Evolutionary conservation across 2,888 invertebrate species (phyloP).

Genomic region (Andricus quercusramuli): DNA sequence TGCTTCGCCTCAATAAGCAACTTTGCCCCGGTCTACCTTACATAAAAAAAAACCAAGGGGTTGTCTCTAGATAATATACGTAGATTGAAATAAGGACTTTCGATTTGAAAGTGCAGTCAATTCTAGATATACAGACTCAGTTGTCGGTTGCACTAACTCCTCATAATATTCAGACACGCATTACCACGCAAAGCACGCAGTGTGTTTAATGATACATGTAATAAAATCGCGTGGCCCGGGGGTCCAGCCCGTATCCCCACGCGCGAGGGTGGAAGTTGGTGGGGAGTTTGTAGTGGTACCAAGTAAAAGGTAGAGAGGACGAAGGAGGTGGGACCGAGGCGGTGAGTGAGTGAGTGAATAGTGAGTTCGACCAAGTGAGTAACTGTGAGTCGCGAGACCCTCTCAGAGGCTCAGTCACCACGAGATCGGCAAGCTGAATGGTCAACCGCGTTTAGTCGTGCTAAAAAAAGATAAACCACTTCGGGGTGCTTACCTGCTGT

Average conservation of each 20-base stretch:
- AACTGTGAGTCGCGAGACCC: conserved; percentile 72
- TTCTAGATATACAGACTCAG: conserved; percentile 1
- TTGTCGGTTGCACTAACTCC: conserved; percentile 35
- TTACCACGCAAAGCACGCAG: conserved; percentile 58
- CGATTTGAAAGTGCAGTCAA: background rate
- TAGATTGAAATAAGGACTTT: background rate
- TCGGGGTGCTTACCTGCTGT: conserved; percentile 1
- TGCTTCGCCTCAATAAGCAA: no score
- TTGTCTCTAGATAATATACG: background rate
- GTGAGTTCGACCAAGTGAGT: conserved; percentile 62
- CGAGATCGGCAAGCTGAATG: conserved; percentile 78
- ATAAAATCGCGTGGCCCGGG: conserved; percentile 71
- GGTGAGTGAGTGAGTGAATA: conserved; percentile 56
- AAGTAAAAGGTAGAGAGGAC: conserved; percentile 67
- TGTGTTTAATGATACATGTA: conserved; percentile 69
- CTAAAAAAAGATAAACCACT: conserved; percentile 45
- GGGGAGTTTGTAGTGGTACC: conserved; percentile 56
- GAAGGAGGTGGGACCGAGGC: conserved; percentile 61
- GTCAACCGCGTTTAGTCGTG: conserved; percentile 69
- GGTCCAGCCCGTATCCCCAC: conserved; percentile 61
- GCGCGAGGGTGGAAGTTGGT: conserved; percentile 63
- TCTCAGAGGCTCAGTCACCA: conserved; percentile 73
- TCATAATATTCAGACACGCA: conserved; percentile 20
- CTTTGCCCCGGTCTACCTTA: background rate
- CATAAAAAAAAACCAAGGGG: background rate